Evolutionary conservation across 2,888 invertebrate species (phyloP).

Genomic region (Eristalis intricaria): DNA sequence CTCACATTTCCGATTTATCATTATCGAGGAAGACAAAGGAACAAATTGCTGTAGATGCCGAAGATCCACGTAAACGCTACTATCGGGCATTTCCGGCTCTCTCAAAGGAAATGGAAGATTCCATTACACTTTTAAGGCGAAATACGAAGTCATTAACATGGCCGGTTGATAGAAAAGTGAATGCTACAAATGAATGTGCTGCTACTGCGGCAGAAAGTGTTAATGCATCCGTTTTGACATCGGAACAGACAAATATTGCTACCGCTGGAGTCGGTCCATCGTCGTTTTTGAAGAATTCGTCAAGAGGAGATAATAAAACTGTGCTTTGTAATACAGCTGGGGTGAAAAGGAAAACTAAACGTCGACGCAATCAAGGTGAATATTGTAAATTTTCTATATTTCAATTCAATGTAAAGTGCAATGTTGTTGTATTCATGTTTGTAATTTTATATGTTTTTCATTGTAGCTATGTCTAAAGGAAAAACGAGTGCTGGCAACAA

Average conservation of each 20-base stretch:
- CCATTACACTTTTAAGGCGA: slow-evolving; percentile 75
- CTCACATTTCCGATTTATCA: slow-evolving; percentile 38
- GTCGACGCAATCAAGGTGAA: slow-evolving; percentile 77
- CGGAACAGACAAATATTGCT: slow-evolving; percentile 14
- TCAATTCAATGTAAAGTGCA: no score
- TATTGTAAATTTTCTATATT: not conserved
- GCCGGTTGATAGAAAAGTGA: slow-evolving; percentile 76
- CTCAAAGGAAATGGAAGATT: slow-evolving; percentile 82
- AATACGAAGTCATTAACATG: slow-evolving; percentile 76
- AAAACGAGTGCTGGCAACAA: slow-evolving; percentile 73
- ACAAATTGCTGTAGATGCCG: slow-evolving; percentile 52
- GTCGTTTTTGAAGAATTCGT: slow-evolving; percentile 38
- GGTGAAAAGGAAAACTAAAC: slow-evolving; percentile 77
- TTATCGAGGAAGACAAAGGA: slow-evolving; percentile 60
- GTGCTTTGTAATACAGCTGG: slow-evolving; percentile 75
- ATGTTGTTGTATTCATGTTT: no score
- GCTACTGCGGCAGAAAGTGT: slow-evolving; percentile 73
- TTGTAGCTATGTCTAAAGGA: slow-evolving; percentile 75
- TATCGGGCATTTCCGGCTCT: slow-evolving; percentile 90
- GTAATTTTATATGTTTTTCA: not conserved
- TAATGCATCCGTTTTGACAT: slow-evolving; percentile 38
- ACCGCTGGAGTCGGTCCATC: slow-evolving; percentile 40
- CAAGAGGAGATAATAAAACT: slow-evolving; percentile 56
- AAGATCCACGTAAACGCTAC: slow-evolving; percentile 88
- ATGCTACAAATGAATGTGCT: slow-evolving; percentile 76